A percentile compares a stretch with the other conserved stretches of the same genome.
phyloP scores from a whole-genome alignment of 2,888 invertebrate species.

The Emmelina monodactyla region DNA sequence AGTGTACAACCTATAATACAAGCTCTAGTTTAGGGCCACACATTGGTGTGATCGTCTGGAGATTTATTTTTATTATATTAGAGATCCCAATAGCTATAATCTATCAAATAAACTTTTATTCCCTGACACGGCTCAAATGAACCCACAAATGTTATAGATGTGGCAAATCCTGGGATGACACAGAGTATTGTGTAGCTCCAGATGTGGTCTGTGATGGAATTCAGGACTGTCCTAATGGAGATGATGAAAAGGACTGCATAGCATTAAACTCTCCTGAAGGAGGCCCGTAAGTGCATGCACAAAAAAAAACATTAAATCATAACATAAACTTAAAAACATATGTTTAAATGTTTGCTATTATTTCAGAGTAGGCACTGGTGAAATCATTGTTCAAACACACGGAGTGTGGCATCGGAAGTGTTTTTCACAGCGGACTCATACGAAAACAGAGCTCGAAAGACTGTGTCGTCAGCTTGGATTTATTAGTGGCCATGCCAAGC shows the following conservation, averaged over 20 bases:
- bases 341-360: constrained; percentile 6
- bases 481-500: constrained; percentile 57
- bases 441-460: constrained; percentile 59
- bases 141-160: constrained; percentile 44
- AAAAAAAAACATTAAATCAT: neutral
- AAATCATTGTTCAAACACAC: constrained; percentile 70
- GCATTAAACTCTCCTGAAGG: constrained; percentile 39
- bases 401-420: constrained; percentile 80
- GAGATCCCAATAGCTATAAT: no score
- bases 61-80: no score
- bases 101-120: no score
- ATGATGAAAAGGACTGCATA: constrained; percentile 75
- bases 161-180: constrained; percentile 23
- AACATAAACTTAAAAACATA: no score
- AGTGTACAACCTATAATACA: no score
- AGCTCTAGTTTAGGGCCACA: no score
- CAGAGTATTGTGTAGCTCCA: constrained; percentile 69
- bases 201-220: constrained; percentile 82
- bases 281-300: constrained; percentile 32
- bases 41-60: no score
- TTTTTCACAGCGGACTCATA: constrained; percentile 59
- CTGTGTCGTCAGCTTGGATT: constrained; percentile 72
- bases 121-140: no score
- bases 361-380: constrained; percentile 66
- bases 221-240: constrained; percentile 74